Percentiles rank a stretch among this genome's conserved stretches.
phyloP scores from a whole-genome alignment of 2,113 vertebrate genomes.

The Rhea americana region DNA sequence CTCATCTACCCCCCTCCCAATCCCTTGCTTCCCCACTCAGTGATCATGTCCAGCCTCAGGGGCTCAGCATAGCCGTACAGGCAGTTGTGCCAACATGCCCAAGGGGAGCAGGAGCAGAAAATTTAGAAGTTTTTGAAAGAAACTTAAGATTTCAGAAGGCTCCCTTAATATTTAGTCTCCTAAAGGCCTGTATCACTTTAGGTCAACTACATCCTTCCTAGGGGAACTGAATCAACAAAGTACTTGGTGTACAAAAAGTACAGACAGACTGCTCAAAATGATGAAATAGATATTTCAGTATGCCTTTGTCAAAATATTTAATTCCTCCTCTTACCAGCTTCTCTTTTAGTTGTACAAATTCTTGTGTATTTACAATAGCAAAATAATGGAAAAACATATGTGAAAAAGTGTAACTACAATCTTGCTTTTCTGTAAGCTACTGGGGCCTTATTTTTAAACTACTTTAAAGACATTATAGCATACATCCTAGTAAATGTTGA shows the following conservation, averaged over 20 bases:
- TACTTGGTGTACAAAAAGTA: not conserved
- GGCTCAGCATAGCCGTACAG: no score
- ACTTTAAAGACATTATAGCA: not conserved
- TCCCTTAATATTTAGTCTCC: not conserved
- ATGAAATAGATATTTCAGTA: not conserved
- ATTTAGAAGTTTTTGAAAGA: not conserved
- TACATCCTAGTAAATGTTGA: not conserved
- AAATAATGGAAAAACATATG: not conserved
- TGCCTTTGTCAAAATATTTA: not conserved
- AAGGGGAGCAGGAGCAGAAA: not conserved
- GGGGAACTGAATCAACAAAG: not conserved
- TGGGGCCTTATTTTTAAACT: not conserved
- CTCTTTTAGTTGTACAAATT: not conserved
- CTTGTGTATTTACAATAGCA: not conserved
- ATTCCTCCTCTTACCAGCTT: not conserved
- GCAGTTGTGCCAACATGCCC: no score
- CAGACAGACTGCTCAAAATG: not conserved
- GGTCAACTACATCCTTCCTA: not conserved
- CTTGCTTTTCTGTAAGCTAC: not conserved
- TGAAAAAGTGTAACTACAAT: not conserved
- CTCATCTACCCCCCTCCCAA: no score
- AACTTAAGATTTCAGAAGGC: not conserved
- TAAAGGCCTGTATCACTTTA: not conserved
- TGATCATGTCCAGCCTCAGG: no score
- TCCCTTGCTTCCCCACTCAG: no score